phyloP scores from a whole-genome alignment of 2,888 invertebrate genomes.

The Drosophila prolongata region DNA sequence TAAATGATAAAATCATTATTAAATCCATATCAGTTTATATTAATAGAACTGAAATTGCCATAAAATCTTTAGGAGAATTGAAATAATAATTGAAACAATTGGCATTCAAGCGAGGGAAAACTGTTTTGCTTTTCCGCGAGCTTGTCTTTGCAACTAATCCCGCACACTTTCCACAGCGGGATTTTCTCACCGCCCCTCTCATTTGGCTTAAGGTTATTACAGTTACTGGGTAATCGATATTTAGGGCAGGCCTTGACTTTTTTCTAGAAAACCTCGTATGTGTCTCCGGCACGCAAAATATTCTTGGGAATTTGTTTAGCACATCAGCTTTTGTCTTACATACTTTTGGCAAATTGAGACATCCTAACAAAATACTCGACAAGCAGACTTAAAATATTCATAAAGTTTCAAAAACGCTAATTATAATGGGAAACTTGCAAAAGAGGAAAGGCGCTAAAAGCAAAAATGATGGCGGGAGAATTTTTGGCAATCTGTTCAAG shows the following conservation, averaged over 20 bases:
- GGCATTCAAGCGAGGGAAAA: not conserved
- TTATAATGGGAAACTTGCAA: slow-evolving; percentile 25
- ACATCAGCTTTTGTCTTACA: not conserved
- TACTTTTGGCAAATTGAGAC: slow-evolving; percentile 9
- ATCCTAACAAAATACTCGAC: slow-evolving; percentile 16
- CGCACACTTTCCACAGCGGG: slow-evolving; percentile 5
- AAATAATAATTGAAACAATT: not conserved
- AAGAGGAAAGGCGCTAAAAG: not conserved
- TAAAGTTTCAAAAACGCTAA: slow-evolving; percentile 34
- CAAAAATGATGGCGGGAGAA: not conserved
- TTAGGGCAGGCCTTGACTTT: slow-evolving; percentile 46
- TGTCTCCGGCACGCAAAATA: slow-evolving; percentile 14
- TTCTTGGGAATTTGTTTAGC: slow-evolving; percentile 1
- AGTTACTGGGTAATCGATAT: slow-evolving; percentile 39
- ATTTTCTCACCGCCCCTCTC: slow-evolving; percentile 6
- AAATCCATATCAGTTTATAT: too few species aligned
- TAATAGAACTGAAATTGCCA: too few species aligned
- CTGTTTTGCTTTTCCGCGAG: slow-evolving; percentile 1
- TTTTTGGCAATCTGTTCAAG: slow-evolving; percentile 25
- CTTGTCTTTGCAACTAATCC: slow-evolving; percentile 15
- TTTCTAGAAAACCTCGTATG: slow-evolving; percentile 8
- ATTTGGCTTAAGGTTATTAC: slow-evolving; percentile 32
- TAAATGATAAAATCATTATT: too few species aligned
- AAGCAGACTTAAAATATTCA: slow-evolving; percentile 25
- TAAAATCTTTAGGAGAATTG: too few species aligned